phyloP scores from a whole-genome alignment of 2,797 vertebrate genomes.

The Smutsia temminckii region DNA sequence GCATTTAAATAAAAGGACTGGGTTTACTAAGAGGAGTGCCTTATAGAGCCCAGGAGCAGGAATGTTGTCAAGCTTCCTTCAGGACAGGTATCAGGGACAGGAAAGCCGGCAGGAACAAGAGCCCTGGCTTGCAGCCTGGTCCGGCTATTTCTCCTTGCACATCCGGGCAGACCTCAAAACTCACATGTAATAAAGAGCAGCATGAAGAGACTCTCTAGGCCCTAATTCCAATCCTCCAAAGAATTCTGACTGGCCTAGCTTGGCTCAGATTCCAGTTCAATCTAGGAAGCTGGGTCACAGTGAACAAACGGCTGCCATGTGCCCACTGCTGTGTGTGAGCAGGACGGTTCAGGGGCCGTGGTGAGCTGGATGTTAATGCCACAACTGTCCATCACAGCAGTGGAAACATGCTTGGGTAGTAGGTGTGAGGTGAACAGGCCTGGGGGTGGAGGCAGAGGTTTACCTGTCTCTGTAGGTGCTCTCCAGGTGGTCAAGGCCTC shows the following conservation, averaged over 20 bases:
- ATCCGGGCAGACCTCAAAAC: neutral
- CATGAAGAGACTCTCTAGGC: neutral
- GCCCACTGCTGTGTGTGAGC: neutral
- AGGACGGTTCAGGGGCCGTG: rapidly evolving
- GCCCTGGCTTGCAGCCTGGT: rapidly evolving
- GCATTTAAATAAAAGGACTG: neutral
- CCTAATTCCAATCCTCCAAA: neutral
- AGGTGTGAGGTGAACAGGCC: neutral
- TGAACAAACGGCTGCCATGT: neutral
- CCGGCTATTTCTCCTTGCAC: neutral
- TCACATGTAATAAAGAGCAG: rapidly evolving
- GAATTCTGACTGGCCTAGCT: neutral
- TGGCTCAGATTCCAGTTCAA: neutral
- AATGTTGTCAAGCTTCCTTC: neutral
- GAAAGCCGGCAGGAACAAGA: neutral
- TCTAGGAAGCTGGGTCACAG: neutral
- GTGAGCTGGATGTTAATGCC: neutral
- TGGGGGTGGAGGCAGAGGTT: neutral
- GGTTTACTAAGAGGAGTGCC: neutral
- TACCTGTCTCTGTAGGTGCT: neutral
- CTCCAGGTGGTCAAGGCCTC: neutral
- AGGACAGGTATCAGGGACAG: neutral
- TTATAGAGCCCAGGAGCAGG: neutral
- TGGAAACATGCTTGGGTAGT: neutral
- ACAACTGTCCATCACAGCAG: neutral